Evolutionary conservation across 2,888 invertebrate species (phyloP).

Genomic region (Thalpophila matura): DNA sequence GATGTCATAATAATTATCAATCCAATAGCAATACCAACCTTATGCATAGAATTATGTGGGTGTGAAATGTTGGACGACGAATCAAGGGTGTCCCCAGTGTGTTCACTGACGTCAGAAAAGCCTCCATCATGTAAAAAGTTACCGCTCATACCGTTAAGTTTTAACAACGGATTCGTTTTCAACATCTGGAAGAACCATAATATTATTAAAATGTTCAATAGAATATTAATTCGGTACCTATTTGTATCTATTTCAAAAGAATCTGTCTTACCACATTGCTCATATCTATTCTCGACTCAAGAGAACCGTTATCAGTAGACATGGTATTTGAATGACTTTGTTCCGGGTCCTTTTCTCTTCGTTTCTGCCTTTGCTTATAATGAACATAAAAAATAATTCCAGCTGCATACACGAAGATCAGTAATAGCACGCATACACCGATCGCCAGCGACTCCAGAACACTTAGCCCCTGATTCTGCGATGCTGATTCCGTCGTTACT

Average conservation of each 20-base stretch:
- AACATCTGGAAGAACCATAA: constrained; percentile 75
- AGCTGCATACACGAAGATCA: constrained; percentile 95
- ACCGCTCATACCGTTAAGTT: constrained; percentile 76
- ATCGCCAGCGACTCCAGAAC: constrained; percentile 95
- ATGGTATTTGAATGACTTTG: constrained; percentile 77
- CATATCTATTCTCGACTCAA: constrained; percentile 84
- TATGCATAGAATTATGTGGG: constrained; percentile 76
- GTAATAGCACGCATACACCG: constrained; percentile 94
- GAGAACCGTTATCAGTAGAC: constrained; percentile 78
- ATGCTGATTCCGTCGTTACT: constrained; percentile 85
- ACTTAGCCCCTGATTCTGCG: constrained; percentile 92
- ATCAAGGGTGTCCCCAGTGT: constrained; percentile 81
- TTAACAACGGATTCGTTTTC: constrained; percentile 85
- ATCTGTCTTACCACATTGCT: constrained; percentile 81
- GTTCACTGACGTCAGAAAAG: constrained; percentile 84
- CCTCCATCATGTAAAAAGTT: constrained; percentile 81
- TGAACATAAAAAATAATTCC: constrained; percentile 96
- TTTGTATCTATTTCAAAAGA: background rate
- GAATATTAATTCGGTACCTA: background rate
- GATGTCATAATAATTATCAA: background rate
- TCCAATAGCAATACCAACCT: constrained; percentile 65
- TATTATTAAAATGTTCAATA: background rate
- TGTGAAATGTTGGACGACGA: constrained; percentile 76
- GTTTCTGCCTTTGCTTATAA: constrained; percentile 92
- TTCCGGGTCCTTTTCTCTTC: constrained; percentile 85